These are phyloP conservation scores for Cyclura pinguis DNA, from an alignment of 2,797 vertebrate species.

Conservation along the genomic window DNA sequence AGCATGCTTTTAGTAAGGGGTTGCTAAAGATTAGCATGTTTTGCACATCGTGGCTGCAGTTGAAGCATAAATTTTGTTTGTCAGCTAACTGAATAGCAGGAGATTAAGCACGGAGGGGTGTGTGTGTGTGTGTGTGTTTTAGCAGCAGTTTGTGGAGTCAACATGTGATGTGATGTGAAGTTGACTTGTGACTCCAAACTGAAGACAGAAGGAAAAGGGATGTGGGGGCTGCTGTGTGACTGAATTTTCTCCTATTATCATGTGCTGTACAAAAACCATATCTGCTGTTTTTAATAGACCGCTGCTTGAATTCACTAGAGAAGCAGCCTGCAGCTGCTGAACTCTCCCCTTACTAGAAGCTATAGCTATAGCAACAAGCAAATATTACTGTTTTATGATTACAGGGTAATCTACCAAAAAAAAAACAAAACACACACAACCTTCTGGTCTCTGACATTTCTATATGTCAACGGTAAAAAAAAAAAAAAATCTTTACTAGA, in stretches of 20 bases:
- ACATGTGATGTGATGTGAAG: constrained; percentile 44
- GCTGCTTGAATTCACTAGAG: constrained; percentile 45
- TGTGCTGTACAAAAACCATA: constrained; percentile 4
- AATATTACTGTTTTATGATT: constrained; percentile 59
- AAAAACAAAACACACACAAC: constrained; percentile 8
- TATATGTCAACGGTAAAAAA: constrained; percentile 54
- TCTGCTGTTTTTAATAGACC: constrained; percentile 32
- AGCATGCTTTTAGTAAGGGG: not conserved
- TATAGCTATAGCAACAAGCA: constrained; percentile 64
- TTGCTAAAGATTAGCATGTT: constrained; percentile 36
- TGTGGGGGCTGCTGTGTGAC: not conserved
- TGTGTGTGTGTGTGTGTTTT: constrained; percentile 26
- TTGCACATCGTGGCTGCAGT: constrained; percentile 53
- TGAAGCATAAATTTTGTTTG: constrained; percentile 44
- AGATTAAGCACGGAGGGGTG: constrained; percentile 45
- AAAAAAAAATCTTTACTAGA: constrained; percentile 27
- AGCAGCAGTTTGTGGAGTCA: constrained; percentile 57
- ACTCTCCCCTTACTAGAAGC: constrained; percentile 58
- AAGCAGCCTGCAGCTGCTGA: constrained; percentile 54
- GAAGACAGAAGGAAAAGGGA: constrained; percentile 16
- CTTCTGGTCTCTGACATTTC: constrained; percentile 16
- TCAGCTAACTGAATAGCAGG: constrained; percentile 42
- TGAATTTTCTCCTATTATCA: constrained; percentile 51
- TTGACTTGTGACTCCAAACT: constrained; percentile 39
- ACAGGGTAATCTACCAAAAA: constrained; percentile 9